Base-by-base conservation (phyloP, 2,113 vertebrate species). In the Clarias magur region DNA sequence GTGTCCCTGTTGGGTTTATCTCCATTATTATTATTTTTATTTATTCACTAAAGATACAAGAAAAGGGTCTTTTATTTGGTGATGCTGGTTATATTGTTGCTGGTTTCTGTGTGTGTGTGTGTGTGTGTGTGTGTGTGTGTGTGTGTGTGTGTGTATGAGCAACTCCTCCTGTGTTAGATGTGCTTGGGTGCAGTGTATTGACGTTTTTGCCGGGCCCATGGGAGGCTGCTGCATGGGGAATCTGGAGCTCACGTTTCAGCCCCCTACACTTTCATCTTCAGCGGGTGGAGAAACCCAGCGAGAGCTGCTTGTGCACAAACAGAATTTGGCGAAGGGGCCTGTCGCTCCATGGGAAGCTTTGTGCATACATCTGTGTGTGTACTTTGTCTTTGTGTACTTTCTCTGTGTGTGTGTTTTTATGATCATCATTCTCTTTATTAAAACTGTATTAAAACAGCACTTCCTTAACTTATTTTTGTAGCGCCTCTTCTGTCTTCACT, bases 181-280 rank as follows among this genome's bases (percentile, higher is more conserved):
- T 91, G 85, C 79, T 87, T 85, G 84, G 83, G 90, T 86, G 84
- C 85, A 85, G 87, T 87, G 76, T 88, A 91, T 87, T 88, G 90
- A 88, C 85, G 86, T 89, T 88, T 87, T 88, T 79, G 76, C 84
- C 42, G 59, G 85, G 88, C 85, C 82, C 82, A 84, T 88, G 88
- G 90, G 91, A 92, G 85, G 87, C 17, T 83, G 68, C 82, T 76
- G 88, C 86, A 86, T 80, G 70, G 90, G 90, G 89, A 89, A 88
- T 79, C 70, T 86, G 86, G 63, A 82, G 87, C 89, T 91, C 92
- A 90, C 89, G 83, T 91, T 92, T 90, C 87, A 91, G 91, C 88
- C 79, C 87, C 85, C 85, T 88, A 79, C 75, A 83, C 91, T 92
- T 92, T 92, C 91, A 91, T 92, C 89, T 91, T 86, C 83, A 80